phyloP scores from a whole-genome alignment of 2,797 vertebrate species.

The Nothura maculosa region DNA sequence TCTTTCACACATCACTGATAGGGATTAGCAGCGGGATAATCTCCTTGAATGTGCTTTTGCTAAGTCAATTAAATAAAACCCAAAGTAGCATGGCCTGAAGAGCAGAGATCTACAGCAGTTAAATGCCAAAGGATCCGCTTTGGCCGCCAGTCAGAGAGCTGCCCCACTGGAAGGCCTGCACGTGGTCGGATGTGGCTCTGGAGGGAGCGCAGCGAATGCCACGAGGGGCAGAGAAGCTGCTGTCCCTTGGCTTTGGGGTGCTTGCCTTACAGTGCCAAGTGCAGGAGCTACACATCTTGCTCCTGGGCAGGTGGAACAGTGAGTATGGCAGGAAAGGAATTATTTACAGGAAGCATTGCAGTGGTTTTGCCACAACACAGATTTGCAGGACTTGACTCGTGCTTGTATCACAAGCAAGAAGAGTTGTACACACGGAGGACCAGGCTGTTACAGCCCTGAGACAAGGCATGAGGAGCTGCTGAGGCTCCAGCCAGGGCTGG shows the following conservation, averaged over 20 bases:
- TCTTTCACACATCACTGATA: neutral
- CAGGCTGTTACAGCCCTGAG: neutral
- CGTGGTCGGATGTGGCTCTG: neutral
- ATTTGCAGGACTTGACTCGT: neutral
- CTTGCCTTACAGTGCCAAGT: neutral
- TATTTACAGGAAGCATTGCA: neutral
- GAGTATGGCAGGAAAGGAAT: neutral
- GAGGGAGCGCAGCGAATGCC: neutral
- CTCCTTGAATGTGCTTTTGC: slow-evolving; percentile 56
- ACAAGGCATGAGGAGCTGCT: neutral
- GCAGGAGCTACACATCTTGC: accelerated
- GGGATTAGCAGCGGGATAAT: slow-evolving; percentile 56
- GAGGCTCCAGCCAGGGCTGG: slow-evolving; percentile 39
- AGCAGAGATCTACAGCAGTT: neutral
- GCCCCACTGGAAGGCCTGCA: neutral
- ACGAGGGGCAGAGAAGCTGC: neutral
- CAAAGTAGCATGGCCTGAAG: neutral
- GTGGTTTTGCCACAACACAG: accelerated
- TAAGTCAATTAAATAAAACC: slow-evolving; percentile 52
- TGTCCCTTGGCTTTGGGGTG: neutral
- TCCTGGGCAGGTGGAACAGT: neutral
- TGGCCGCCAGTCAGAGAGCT: neutral
- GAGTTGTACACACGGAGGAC: neutral
- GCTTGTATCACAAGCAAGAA: neutral
- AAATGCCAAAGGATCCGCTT: neutral